These are phyloP conservation scores for Patella caerulea DNA, from an alignment of 2,888 invertebrate genomes.

Conservation along the genomic window DNA sequence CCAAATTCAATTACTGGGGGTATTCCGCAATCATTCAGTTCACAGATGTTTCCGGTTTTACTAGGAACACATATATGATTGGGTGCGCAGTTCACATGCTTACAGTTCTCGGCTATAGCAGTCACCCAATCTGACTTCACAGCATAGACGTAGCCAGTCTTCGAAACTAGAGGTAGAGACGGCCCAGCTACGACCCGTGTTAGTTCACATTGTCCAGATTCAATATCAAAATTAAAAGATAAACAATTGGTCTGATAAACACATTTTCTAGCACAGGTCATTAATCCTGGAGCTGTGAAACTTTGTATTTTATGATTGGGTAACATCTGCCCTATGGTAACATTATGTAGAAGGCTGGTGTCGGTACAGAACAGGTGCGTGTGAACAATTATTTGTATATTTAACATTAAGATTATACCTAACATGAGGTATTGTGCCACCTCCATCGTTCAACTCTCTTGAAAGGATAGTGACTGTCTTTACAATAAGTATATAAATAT, in stretches of 20 bases:
- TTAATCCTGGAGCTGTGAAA: not conserved
- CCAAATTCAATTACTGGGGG: not conserved
- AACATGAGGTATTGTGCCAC: too few species aligned
- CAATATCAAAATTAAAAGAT: not conserved
- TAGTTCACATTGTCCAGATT: not conserved
- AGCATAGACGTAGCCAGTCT: not conserved
- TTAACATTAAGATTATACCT: too few species aligned
- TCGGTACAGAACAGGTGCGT: too few species aligned
- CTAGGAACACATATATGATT: not conserved
- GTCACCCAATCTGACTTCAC: not conserved
- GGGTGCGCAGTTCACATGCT: not conserved
- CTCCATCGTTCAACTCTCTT: too few species aligned
- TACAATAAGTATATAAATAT: too few species aligned
- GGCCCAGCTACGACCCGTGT: not conserved
- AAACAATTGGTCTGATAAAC: not conserved
- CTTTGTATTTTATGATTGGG: too few species aligned
- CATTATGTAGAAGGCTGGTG: too few species aligned
- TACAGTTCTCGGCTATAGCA: not conserved
- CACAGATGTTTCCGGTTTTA: not conserved
- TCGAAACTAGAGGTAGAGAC: not conserved
- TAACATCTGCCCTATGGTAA: too few species aligned
- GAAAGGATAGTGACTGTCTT: too few species aligned
- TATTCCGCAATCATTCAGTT: not conserved
- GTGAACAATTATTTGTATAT: too few species aligned
- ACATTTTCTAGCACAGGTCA: slow-evolving; percentile 5